Base-by-base conservation (phyloP, 2,797 vertebrate species). In the Macrochelys suwanniensis region DNA sequence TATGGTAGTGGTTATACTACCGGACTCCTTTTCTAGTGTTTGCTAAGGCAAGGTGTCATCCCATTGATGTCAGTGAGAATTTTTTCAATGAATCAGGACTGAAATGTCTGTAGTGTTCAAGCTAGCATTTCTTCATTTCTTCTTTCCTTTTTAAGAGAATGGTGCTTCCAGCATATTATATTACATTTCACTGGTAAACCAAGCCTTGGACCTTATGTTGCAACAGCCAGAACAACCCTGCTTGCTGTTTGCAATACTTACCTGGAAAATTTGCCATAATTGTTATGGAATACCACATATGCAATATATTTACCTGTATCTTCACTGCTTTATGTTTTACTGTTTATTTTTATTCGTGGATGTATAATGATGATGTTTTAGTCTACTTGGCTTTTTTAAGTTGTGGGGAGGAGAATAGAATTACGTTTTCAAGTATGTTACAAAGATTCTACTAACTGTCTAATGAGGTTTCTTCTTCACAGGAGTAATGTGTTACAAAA, bases 401-500 rank as follows among this genome's bases (percentile, higher is more conserved):
- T 51, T 87, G 45, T 68, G 56, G 78, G 26, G 25, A 81, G n/a
- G 84, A 10, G 7, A 56, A 31, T 54, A 8, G 5, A 42, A 25
- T 74, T 74, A 65, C 76, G 5, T 89, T 95, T 85, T 79, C 31
- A n/a, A 51, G 25, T 47, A 31, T 80, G 10, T 49, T 74, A 7
- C 21, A 13, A 76, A 87, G 16, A 33, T 33, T 89, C 93, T 37
- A 17, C 87, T 85, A 50, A 94, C 89, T 54, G 5, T 84, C 86
- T 93, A 92, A 92, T 16, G 53, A 7, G 92, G 87, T 57, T 19
- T 97, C 96, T 97, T 95, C 92, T 94, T 97, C 98, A 88, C 98
- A 99, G 99, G 98, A 99, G 98, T 98, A 99, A 98, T 97, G 98
- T 97, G 95, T 98, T 98, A 95, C 99, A 99, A 97, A 99, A 99